Percentiles rank a stretch among this genome's conserved stretches.
phyloP scores from a whole-genome alignment of 1,140 invertebrate species.

The Penaeus indicus region DNA sequence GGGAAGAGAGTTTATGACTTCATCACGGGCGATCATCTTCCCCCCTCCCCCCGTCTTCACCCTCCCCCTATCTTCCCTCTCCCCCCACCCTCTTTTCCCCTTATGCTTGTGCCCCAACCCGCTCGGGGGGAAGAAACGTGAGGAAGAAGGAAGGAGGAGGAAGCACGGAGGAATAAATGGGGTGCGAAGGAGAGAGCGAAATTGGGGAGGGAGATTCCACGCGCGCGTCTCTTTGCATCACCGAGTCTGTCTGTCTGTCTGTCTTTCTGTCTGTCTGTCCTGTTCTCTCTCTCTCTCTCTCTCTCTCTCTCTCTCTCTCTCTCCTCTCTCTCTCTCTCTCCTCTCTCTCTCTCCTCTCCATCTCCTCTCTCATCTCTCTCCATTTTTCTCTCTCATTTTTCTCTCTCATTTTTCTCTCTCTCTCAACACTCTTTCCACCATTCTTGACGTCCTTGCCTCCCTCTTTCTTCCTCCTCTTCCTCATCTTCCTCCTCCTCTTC shows the following conservation, averaged over 20 bases:
- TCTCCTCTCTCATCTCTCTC: no score
- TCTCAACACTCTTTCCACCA: no score
- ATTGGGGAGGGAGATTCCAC: not conserved
- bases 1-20: not conserved
- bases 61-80: not conserved
- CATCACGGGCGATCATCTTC: not conserved
- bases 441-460: no score
- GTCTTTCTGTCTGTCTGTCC: not conserved
- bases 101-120: no score
- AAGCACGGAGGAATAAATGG: no score
- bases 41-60: not conserved
- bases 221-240: not conserved
- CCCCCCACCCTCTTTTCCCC: not conserved
- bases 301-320: slow-evolving; percentile 11
- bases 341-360: slow-evolving; percentile 3
- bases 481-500: no score
- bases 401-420: no score
- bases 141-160: no score
- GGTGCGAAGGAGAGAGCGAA: no score
- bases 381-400: no score
- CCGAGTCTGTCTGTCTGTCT: not conserved
- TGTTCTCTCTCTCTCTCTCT: slow-evolving; percentile 6
- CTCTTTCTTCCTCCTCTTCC: no score
- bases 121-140: no score
- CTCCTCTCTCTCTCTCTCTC: slow-evolving; percentile 9